phyloP scores from a whole-genome alignment of 2,888 invertebrate genomes.

The Notocelia uddmanniana region DNA sequence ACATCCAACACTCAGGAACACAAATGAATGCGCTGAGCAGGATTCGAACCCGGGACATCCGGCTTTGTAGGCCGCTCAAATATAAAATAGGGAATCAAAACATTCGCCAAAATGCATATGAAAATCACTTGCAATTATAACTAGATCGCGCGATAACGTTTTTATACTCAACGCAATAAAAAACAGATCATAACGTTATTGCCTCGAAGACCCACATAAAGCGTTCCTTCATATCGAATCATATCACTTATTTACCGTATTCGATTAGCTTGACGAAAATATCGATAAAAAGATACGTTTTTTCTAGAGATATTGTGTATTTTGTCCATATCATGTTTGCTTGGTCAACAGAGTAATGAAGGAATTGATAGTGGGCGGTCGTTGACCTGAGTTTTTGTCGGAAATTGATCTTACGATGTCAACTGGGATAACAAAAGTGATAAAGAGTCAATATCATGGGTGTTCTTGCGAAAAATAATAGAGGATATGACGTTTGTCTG shows the following conservation, averaged over 20 bases:
- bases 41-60: no score
- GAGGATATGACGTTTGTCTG: slow-evolving; percentile 8
- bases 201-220: slow-evolving; percentile 62
- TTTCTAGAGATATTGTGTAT: slow-evolving; percentile 74
- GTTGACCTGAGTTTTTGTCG: slow-evolving; percentile 60
- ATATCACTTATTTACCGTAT: slow-evolving; percentile 72
- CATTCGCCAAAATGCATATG: slow-evolving; percentile 7
- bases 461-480: slow-evolving; percentile 27
- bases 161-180: slow-evolving; percentile 29
- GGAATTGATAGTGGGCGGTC: slow-evolving; percentile 74
- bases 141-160: slow-evolving; percentile 23
- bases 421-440: slow-evolving; percentile 36
- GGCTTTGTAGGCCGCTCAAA: no score
- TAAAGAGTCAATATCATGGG: slow-evolving; percentile 35
- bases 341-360: slow-evolving; percentile 76
- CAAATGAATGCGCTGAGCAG: no score
- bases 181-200: slow-evolving; percentile 52
- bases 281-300: slow-evolving; percentile 76
- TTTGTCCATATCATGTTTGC: slow-evolving; percentile 76
- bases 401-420: slow-evolving; percentile 39
- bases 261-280: slow-evolving; percentile 78
- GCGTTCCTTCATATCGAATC: slow-evolving; percentile 69
- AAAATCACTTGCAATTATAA: slow-evolving; percentile 4
- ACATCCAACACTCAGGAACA: no score
- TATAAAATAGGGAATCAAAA: no score